Evolutionary conservation across 2,113 vertebrate species (phyloP), one percentile per base, ranked within the genome.

Genomic region (Pungitius pungitius): DNA sequence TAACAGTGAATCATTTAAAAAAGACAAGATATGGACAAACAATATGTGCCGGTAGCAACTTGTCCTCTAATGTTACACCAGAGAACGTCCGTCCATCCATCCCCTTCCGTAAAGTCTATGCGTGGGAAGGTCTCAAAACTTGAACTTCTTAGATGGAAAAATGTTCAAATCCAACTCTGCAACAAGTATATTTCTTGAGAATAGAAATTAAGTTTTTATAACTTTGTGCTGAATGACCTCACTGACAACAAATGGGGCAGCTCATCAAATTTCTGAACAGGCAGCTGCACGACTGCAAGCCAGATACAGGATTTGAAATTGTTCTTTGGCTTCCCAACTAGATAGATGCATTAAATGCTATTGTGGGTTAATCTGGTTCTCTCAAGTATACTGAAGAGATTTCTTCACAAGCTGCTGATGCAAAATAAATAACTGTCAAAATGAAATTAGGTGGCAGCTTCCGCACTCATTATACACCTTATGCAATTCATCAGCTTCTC

Each of bases 401-500:
- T 45, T 74, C 43, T 63, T 43, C 70, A 69, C 27, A 73, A 69
- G 58, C 69, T 78, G 52, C 67, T 6, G 52, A 64, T 74, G 60
- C 57, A 33, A 69, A 70, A 66, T 57, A 69, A 82, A 82, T 65
- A 86, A 84, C 73, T 82, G 78, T 73, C 70, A 78, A 83, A 80
- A 83, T 73, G 43, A 80, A 85, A 88, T 61, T 75, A 62, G 70
- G 72, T 69, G 76, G 69, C 77, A 64, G 72, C 66, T 79, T 65
- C 71, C 64, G 74, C 77, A 77, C 73, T 84, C 81, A 90, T 83
- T 87, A 89, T 81, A 88, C 87, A 77, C 78, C 84, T 90, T 92
- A 87, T 83, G 90, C 82, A 92, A 92, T 84, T 85, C 62, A 75
- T 85, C 75, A 62, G 78, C 80, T 88, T 84, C 66, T 78, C 81